These are phyloP conservation scores for Neomorphus geoffroyi DNA, from an alignment of 2,797 vertebrate species.

Conservation along the genomic window DNA sequence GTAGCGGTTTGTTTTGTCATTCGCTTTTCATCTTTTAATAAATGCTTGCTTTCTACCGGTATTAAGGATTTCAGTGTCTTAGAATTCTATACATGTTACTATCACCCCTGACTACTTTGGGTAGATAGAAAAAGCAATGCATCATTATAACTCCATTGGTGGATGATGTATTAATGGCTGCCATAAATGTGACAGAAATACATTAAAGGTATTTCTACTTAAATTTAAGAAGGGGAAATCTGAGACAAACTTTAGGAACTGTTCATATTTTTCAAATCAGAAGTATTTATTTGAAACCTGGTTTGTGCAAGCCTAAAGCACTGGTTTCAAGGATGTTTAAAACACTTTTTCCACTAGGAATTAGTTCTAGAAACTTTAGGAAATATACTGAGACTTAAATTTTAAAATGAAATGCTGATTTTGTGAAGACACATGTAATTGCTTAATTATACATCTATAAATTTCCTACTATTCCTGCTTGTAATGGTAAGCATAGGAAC, in stretches of 20 bases:
- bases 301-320: background rate
- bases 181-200: slow-evolving; percentile 48
- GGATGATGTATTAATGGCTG: slow-evolving; percentile 40
- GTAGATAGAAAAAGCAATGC: slow-evolving; percentile 2
- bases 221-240: background rate
- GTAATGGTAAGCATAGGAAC: background rate
- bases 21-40: background rate
- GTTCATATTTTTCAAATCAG: background rate
- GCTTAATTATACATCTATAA: background rate
- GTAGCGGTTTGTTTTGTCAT: background rate
- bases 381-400: background rate
- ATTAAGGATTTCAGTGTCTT: background rate
- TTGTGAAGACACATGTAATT: background rate
- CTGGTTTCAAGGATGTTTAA: background rate
- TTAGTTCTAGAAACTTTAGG: background rate
- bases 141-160: slow-evolving; percentile 42
- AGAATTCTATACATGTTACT: background rate
- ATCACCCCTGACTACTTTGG: background rate
- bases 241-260: background rate
- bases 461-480: background rate
- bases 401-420: background rate
- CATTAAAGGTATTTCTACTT: slow-evolving; percentile 29
- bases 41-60: background rate
- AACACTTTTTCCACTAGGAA: background rate
- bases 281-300: background rate